Conservation (phyloP, 2,888 invertebrate species). For the Drosophila paramelanica region DNA sequence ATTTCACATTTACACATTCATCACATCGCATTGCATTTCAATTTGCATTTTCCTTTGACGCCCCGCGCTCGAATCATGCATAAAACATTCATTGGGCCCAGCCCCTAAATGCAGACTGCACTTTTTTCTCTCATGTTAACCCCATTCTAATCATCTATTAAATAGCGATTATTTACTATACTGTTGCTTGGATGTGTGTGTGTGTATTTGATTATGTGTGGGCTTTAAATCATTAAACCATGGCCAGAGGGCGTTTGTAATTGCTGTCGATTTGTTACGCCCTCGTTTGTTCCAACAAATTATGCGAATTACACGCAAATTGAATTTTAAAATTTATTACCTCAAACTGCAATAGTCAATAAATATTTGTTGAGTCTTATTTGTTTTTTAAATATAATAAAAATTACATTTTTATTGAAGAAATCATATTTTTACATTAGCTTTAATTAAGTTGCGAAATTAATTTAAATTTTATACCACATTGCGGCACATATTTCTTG, state of each 20-base stretch:
- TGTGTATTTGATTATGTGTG: conserved; percentile 12
- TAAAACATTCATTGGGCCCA: conserved; percentile 43
- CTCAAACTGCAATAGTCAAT: conserved; percentile 43
- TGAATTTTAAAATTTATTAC: conserved; percentile 43
- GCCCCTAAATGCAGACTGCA: conserved; percentile 44
- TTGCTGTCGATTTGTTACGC: conserved; percentile 60
- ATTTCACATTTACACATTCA: conserved; percentile 74
- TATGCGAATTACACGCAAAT: conserved; percentile 44
- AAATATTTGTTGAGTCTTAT: background rate
- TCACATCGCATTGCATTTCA: conserved; percentile 66
- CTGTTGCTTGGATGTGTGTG: background rate
- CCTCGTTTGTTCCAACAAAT: conserved; percentile 52
- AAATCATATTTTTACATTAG: conserved; percentile 5
- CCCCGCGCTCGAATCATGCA: conserved; percentile 32
- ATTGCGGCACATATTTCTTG: conserved; percentile 6
- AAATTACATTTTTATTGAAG: background rate
- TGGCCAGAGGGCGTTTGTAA: conserved; percentile 60
- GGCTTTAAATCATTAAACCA: conserved; percentile 68
- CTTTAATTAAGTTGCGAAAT: conserved; percentile 16
- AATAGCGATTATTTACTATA: conserved; percentile 66
- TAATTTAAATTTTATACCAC: conserved; percentile 7
- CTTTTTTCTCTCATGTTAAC: conserved; percentile 25
- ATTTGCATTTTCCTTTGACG: conserved; percentile 60
- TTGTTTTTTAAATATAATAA: background rate
- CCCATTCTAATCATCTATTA: conserved; percentile 66